These are phyloP conservation scores for Coleophora flavipennella DNA, from an alignment of 2,888 invertebrate genomes.

Conservation along the genomic window DNA sequence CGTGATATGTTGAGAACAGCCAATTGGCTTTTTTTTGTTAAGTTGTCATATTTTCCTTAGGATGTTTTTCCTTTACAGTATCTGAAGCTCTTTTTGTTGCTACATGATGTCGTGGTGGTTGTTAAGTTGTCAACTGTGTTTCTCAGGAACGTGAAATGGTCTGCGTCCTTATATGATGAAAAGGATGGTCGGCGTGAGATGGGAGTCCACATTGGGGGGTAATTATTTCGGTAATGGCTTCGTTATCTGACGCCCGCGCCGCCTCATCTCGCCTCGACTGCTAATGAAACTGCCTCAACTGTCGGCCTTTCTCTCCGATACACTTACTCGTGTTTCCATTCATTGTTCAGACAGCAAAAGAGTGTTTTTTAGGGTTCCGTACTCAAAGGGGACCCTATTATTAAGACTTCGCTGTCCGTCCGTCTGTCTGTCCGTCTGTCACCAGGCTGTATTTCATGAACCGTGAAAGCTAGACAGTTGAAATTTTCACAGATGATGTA, in stretches of 20 bases:
- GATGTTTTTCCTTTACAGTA: too few relatives aligned
- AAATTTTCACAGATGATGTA: too few relatives aligned
- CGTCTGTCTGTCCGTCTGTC: too few relatives aligned
- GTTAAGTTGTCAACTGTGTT: background rate
- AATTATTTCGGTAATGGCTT: constrained; percentile 55
- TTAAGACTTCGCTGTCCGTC: too few relatives aligned
- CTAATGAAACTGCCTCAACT: constrained; percentile 34
- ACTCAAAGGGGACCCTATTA: too few relatives aligned
- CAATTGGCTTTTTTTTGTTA: too few relatives aligned
- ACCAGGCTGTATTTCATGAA: too few relatives aligned
- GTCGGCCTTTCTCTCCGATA: constrained; percentile 31
- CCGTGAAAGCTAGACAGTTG: too few relatives aligned
- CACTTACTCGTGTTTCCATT: constrained; percentile 20
- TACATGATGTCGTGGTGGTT: too few relatives aligned
- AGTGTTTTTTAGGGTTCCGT: too few relatives aligned
- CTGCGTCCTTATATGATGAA: constrained; percentile 14
- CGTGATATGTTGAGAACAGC: background rate
- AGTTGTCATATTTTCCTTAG: too few relatives aligned
- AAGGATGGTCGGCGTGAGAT: constrained; percentile 22
- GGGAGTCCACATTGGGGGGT: constrained; percentile 29
- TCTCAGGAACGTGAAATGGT: constrained; percentile 13
- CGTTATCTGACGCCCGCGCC: constrained; percentile 40
- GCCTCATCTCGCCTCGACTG: constrained; percentile 47
- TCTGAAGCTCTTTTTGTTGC: too few relatives aligned
- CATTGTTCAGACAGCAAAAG: constrained; percentile 20